phyloP scores from a whole-genome alignment of 2,113 vertebrate genomes.

The western clawed frog (Xenopus tropicalis) region UCB_Xtro_10.0 CM004449.2:72641501-72642000 shows the following conservation, averaged over 20 bases:
- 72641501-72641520: too few relatives aligned
- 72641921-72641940: not conserved
- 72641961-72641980: not conserved
- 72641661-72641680: not conserved
- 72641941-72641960: not conserved
- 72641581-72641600: too few relatives aligned
- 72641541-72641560: too few relatives aligned
- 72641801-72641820: not conserved
- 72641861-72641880: not conserved
- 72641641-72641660: not conserved
- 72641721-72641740: conserved; percentile 1
- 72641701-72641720: not conserved
- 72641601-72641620: too few relatives aligned
- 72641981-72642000: not conserved
- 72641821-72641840: not conserved
- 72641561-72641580: too few relatives aligned
- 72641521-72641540: too few relatives aligned
- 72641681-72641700: not conserved
- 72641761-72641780: conserved; percentile 1
- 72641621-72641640: not conserved
- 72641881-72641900: conserved; percentile 15
- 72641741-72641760: not conserved
- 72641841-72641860: not conserved
- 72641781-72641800: conserved; percentile 2
- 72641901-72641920: conserved; percentile 29